These are phyloP conservation scores for Geococcyx californianus DNA, from an alignment of 2,113 vertebrate species.

Conservation along the genomic window DNA sequence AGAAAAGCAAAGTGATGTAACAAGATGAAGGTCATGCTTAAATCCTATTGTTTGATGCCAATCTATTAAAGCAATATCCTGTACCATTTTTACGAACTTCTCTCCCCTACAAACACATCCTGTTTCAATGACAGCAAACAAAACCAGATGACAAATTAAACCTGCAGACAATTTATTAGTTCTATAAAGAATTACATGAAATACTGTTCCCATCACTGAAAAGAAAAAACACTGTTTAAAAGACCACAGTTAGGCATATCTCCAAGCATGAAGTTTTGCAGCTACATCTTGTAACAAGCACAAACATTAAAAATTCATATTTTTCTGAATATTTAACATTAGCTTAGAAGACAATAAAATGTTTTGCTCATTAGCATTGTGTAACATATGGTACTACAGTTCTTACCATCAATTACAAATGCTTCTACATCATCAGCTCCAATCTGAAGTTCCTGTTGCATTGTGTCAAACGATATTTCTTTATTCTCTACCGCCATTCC, in stretches of 20 bases:
- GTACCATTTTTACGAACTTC: slow-evolving; percentile 39
- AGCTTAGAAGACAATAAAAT: neutral
- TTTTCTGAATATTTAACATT: neutral
- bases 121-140: slow-evolving; percentile 25
- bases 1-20: slow-evolving; percentile 14
- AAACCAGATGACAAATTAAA: slow-evolving; percentile 38
- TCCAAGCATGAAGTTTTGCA: neutral
- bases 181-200: neutral
- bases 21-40: neutral
- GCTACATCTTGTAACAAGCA: neutral
- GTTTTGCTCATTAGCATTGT: neutral
- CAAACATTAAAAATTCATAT: neutral
- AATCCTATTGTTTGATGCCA: slow-evolving; percentile 11
- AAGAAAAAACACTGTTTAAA: neutral
- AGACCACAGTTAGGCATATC: neutral
- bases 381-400: neutral
- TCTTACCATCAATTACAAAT: slow-evolving; percentile 95
- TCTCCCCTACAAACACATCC: slow-evolving; percentile 38
- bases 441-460: slow-evolving; percentile 96
- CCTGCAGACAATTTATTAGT: neutral
- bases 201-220: neutral
- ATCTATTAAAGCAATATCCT: slow-evolving; percentile 32
- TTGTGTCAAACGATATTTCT: slow-evolving; percentile 95
- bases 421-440: slow-evolving; percentile 95
- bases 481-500: slow-evolving; percentile 98